phyloP scores from a whole-genome alignment of 1,140 invertebrate species.

The Bicyclus anynana region DNA sequence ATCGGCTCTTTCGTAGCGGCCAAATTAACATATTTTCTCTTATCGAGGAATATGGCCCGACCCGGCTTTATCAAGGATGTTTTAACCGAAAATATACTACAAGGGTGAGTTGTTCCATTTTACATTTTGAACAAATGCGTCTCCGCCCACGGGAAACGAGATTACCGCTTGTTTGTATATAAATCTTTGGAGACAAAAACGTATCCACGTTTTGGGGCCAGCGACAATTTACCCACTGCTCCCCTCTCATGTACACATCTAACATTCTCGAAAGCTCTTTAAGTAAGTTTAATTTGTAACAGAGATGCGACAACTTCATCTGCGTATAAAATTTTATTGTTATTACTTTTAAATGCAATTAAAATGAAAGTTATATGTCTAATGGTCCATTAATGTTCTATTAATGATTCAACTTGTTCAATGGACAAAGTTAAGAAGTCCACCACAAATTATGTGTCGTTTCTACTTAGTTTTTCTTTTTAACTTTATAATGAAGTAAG shows the following conservation, averaged over 20 bases:
- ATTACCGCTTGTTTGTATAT: slow-evolving; percentile 64
- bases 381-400: too few species aligned
- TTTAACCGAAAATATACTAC: slow-evolving; percentile 61
- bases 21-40: slow-evolving; percentile 74
- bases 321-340: neutral
- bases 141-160: slow-evolving; percentile 62
- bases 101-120: slow-evolving; percentile 44
- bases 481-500: too few species aligned
- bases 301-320: neutral
- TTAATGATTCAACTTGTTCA: too few species aligned
- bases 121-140: slow-evolving; percentile 62
- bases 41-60: slow-evolving; percentile 64
- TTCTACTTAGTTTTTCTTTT: too few species aligned
- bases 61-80: slow-evolving; percentile 61
- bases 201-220: slow-evolving; percentile 56
- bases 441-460: too few species aligned
- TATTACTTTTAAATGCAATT: neutral
- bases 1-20: slow-evolving; percentile 49
- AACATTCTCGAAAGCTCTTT: slow-evolving; percentile 2
- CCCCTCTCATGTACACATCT: slow-evolving; percentile 26
- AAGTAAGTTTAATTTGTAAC: slow-evolving; percentile 2
- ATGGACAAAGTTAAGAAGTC: too few species aligned
- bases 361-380: neutral
- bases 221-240: slow-evolving; percentile 51
- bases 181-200: slow-evolving; percentile 66